Percentiles rank a stretch among this genome's conserved stretches.
phyloP scores from a whole-genome alignment of 2,888 invertebrate species.

The Autographa pulchrina region DNA sequence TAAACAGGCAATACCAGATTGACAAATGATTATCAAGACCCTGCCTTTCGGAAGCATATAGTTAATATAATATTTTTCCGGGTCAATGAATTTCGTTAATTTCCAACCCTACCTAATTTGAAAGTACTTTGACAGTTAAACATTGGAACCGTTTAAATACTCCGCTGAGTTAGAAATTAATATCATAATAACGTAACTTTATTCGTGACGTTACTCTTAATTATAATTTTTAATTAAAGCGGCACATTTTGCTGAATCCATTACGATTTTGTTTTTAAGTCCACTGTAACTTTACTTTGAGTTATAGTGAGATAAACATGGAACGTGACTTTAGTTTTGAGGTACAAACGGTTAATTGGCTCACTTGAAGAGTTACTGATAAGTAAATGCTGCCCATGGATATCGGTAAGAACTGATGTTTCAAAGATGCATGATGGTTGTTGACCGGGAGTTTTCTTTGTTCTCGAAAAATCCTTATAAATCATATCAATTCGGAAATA shows the following conservation, averaged over 20 bases:
- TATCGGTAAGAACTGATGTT: too few relatives aligned
- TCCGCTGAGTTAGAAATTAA: constrained; percentile 28
- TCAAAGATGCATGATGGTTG: too few relatives aligned
- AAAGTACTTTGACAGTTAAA: constrained; percentile 16
- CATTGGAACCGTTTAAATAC: constrained; percentile 28
- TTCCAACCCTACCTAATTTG: constrained; percentile 30
- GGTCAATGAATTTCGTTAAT: constrained; percentile 36
- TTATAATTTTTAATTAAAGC: constrained; percentile 21
- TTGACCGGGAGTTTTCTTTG: too few relatives aligned
- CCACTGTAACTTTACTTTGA: background rate
- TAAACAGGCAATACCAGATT: constrained; percentile 2
- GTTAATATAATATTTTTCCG: constrained; percentile 15
- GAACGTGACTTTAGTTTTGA: background rate
- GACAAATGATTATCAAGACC: background rate
- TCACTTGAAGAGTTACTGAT: too few relatives aligned
- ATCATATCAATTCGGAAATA: too few relatives aligned
- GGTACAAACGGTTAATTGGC: too few relatives aligned
- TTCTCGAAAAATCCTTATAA: too few relatives aligned
- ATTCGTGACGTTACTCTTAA: constrained; percentile 9
- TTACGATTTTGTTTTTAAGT: constrained; percentile 3
- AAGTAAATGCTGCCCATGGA: too few relatives aligned
- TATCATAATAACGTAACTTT: constrained; percentile 25
- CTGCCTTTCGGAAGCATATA: constrained; percentile 5
- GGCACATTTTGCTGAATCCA: background rate
- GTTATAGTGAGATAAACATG: background rate